These are phyloP conservation scores for Anarhynchus alexandrinus DNA, from an alignment of 2,113 vertebrate genomes.

Conservation along the genomic window DNA sequence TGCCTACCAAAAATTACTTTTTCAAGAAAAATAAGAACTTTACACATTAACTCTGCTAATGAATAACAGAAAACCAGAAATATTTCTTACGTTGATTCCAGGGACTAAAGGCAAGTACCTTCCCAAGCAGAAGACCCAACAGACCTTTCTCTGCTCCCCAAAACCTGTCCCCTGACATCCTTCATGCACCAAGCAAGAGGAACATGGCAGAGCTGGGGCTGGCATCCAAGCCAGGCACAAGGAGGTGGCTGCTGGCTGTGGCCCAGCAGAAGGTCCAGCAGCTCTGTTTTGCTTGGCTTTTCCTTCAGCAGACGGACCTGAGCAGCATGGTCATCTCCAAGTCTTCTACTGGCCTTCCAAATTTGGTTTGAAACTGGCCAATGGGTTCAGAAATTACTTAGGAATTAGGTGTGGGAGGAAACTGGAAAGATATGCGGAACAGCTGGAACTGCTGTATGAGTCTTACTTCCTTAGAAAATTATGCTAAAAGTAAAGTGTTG, in stretches of 20 bases:
- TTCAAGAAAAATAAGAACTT: neutral
- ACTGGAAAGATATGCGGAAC: neutral
- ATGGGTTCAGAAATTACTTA: neutral
- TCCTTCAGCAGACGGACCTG: neutral
- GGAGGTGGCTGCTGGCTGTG: neutral
- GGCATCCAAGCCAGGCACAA: neutral
- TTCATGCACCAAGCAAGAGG: neutral
- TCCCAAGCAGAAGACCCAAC: neutral
- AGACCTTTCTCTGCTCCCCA: neutral
- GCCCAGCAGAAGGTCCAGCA: neutral
- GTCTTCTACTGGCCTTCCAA: neutral
- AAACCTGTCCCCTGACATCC: neutral
- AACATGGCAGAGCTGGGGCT: neutral
- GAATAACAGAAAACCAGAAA: neutral
- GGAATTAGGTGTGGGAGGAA: neutral
- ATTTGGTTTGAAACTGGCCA: neutral
- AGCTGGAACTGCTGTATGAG: neutral
- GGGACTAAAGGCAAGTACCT: neutral
- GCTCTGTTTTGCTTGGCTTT: neutral
- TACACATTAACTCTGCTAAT: neutral
- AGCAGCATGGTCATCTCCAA: neutral
- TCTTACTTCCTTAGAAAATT: neutral
- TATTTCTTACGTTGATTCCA: neutral
- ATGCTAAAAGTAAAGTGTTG: neutral
- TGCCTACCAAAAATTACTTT: neutral